Evolutionary conservation across 2,888 invertebrate species (phyloP).

Genomic region (Exephanes ischioxanthus): DNA sequence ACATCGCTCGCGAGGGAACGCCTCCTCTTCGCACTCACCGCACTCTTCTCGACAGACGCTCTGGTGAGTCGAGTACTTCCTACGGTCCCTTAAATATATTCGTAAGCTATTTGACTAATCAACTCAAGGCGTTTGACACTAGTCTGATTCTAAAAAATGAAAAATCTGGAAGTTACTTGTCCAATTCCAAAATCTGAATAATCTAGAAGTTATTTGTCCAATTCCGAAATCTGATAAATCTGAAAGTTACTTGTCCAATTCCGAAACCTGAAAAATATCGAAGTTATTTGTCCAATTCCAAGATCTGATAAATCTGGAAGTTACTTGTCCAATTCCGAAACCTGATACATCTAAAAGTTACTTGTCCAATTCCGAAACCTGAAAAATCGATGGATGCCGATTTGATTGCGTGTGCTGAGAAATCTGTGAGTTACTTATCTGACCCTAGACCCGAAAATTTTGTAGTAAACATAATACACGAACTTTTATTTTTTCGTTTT

Average conservation of each 20-base stretch:
- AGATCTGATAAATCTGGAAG: too few relatives aligned
- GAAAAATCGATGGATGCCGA: too few relatives aligned
- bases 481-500: background rate
- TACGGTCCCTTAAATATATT: background rate
- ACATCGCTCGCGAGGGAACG: constrained; percentile 66
- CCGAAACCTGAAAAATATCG: too few relatives aligned
- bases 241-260: too few relatives aligned
- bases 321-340: too few relatives aligned
- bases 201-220: too few relatives aligned
- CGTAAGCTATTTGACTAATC: background rate
- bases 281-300: too few relatives aligned
- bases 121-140: background rate
- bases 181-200: too few relatives aligned
- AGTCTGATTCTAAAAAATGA: background rate
- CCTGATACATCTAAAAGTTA: too few relatives aligned
- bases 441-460: background rate
- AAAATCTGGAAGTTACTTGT: background rate
- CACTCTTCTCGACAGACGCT: constrained; percentile 72
- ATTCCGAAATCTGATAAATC: too few relatives aligned
- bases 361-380: too few relatives aligned
- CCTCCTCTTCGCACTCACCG: constrained; percentile 70
- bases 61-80: constrained; percentile 71
- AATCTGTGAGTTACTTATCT: background rate
- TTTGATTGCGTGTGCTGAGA: background rate
- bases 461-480: background rate